Conservation (phyloP, 2,888 invertebrate species). For the Parnassius orleans region DNA sequence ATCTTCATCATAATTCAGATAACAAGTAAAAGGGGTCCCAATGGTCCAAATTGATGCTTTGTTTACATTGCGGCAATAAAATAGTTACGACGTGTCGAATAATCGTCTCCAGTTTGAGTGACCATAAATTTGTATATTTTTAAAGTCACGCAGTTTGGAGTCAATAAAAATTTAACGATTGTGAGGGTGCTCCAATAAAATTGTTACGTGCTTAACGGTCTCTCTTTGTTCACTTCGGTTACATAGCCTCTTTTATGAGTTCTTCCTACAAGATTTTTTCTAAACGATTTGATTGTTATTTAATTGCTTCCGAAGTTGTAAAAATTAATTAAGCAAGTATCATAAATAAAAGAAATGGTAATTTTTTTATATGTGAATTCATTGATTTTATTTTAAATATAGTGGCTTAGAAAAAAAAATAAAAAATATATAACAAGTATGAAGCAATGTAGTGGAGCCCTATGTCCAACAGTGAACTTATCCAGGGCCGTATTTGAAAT, state of each 20-base stretch:
- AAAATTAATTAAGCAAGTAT: constrained; percentile 3
- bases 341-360: too few species aligned
- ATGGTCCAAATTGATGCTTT: constrained; percentile 68
- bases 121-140: constrained; percentile 80
- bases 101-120: constrained; percentile 77
- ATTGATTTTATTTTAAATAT: too few species aligned
- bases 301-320: constrained; percentile 19
- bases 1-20: constrained; percentile 19
- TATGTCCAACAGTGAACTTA: too few species aligned
- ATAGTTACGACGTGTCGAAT: constrained; percentile 80
- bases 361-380: too few species aligned
- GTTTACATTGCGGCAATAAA: constrained; percentile 76
- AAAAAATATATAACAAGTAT: too few species aligned
- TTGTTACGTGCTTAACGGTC: constrained; percentile 59
- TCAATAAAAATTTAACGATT: constrained; percentile 79
- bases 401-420: too few species aligned
- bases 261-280: constrained; percentile 23
- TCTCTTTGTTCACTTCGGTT: constrained; percentile 29
- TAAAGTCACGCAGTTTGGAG: constrained; percentile 76
- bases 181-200: constrained; percentile 70
- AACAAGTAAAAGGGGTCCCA: constrained; percentile 37
- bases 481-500: too few species aligned
- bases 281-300: constrained; percentile 19
- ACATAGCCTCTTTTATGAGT: constrained; percentile 21
- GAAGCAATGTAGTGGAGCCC: too few species aligned